These are phyloP conservation scores for Solen grandis DNA, from an alignment of 1,140 invertebrate species.

Conservation along the genomic window DNA sequence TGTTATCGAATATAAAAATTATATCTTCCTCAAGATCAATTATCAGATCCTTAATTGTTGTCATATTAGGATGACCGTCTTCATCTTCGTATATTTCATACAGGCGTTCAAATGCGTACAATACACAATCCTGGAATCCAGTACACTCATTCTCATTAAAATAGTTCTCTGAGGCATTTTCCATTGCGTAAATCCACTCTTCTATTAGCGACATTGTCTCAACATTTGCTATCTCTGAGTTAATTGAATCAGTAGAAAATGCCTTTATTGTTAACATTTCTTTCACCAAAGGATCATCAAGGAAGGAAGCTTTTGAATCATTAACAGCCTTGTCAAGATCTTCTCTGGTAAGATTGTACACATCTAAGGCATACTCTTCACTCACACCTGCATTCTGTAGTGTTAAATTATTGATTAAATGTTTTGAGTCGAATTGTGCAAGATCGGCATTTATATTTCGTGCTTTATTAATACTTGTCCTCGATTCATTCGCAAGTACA, in stretches of 20 bases:
- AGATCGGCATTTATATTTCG: not conserved
- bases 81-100: constrained; percentile 15
- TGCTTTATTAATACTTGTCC: constrained; percentile 6
- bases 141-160: constrained; percentile 16
- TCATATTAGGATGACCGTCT: constrained; percentile 1
- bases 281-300: not conserved
- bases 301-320: not conserved
- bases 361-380: constrained; percentile 8
- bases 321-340: constrained; percentile 29
- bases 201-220: constrained; percentile 21
- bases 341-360: constrained; percentile 19
- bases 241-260: not conserved
- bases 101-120: constrained; percentile 4
- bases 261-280: not conserved
- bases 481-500: constrained; percentile 21
- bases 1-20: constrained; percentile 14
- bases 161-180: constrained; percentile 12
- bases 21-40: constrained; percentile 16
- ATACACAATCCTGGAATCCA: constrained; percentile 22
- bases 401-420: constrained; percentile 18
- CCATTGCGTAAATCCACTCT: constrained; percentile 21
- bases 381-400: constrained; percentile 16
- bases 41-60: not conserved
- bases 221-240: not conserved
- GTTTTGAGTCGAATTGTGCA: not conserved